Evolutionary conservation across 2,888 invertebrate genomes (phyloP), one percentile per base, ranked within the genome.

Genomic region (Orthosia gothica): DNA sequence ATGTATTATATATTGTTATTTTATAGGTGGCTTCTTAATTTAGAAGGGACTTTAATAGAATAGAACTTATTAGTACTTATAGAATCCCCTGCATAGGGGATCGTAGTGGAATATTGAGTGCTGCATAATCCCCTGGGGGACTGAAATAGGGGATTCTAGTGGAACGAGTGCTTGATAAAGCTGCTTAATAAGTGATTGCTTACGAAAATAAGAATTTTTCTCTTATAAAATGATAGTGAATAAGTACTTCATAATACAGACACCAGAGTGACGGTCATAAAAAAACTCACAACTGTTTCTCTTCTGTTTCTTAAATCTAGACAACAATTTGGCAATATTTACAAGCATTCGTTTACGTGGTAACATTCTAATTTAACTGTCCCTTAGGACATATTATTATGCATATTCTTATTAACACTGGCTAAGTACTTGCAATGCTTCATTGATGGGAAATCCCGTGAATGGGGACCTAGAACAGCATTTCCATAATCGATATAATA

Each of bases 261-360:
- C 68, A 65, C 68, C 26, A 13, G 26, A 55, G 65, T 69, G 65
- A 79, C 69, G 65, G 18, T 63, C 40, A 58, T 83, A 79, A 69
- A 81, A 40, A 26, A 40, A 18, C 59, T 55, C 61, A 40, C 49
- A 12, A 52, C 58, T 26, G 49, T 62, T 76, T 67, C 40, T 40
- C 32, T 32, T 32, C 5, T 7, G 40, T 9, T 57, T 49, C 63
- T 83, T 81, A 81, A 3, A 63, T 76, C 55, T 76, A 76, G 57
- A 83, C 70, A 77, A 69, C 75, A 75, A 64, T 78, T 86, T 82
- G 82, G 89, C 86, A 83, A 66, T 88, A 89, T 87, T 84, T 89
- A 89, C 89, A 89, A 80, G 89, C 87, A 62, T 62, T 72, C 58
- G 18, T 68, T 62, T 75, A 61, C 16, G 32, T 72, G 40, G 20